These are phyloP conservation scores for Gryon sp. DNA, from an alignment of 1,140 invertebrate species.

Conservation along the genomic window DNA sequence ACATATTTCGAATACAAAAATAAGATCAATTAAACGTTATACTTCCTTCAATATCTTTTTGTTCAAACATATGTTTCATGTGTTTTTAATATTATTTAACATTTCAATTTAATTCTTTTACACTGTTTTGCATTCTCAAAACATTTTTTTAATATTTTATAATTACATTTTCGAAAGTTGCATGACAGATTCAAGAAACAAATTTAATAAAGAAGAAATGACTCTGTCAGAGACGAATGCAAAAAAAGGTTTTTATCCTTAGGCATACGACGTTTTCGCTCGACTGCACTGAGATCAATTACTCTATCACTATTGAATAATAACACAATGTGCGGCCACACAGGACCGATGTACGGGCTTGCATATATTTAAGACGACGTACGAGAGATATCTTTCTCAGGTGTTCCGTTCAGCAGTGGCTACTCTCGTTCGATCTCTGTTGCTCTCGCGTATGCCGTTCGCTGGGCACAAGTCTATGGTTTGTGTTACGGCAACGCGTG, in stretches of 20 bases:
- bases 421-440: slow-evolving; percentile 49
- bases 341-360: slow-evolving; percentile 61
- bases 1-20: too few species aligned
- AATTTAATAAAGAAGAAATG: too few species aligned
- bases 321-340: slow-evolving; percentile 67
- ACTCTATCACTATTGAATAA: slow-evolving; percentile 77
- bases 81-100: too few species aligned
- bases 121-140: too few species aligned
- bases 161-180: background rate
- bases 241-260: background rate
- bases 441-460: slow-evolving; percentile 45
- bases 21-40: background rate
- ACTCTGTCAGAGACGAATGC: too few species aligned
- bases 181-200: background rate
- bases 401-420: slow-evolving; percentile 52
- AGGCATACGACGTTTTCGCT: slow-evolving; percentile 54
- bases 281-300: slow-evolving; percentile 71
- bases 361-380: slow-evolving; percentile 63
- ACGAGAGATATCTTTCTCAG: slow-evolving; percentile 58
- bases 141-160: too few species aligned
- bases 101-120: too few species aligned
- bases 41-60: too few species aligned
- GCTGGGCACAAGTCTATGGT: slow-evolving; percentile 31
- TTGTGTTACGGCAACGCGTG: slow-evolving; percentile 62
- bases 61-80: too few species aligned